Conservation (phyloP, 2,888 invertebrate species). For the Diadegma fenestrale region DNA sequence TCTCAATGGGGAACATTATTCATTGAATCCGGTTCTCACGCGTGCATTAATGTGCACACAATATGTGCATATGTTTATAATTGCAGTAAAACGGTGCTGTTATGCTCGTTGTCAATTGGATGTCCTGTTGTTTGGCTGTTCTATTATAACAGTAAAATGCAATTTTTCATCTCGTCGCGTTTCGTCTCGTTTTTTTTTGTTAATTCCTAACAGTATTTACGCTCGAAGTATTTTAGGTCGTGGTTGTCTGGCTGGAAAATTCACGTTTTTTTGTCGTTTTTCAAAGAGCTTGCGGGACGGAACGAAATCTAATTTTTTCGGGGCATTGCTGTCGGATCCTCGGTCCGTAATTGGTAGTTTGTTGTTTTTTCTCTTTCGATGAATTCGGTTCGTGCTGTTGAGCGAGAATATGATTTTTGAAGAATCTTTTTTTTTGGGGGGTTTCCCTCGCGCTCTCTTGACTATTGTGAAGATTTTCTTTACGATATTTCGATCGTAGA, state of each 20-base stretch:
- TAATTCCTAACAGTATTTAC: neutral
- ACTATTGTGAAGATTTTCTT: neutral
- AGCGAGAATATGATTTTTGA: neutral
- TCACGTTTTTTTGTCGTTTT: neutral
- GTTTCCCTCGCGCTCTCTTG: neutral
- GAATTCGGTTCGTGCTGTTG: neutral
- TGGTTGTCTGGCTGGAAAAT: neutral
- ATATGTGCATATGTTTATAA: slow-evolving; percentile 5
- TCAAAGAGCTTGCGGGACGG: neutral
- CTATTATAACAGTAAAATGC: neutral
- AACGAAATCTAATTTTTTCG: neutral
- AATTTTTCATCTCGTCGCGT: neutral
- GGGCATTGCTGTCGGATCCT: neutral
- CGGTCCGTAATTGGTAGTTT: neutral
- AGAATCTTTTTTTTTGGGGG: neutral
- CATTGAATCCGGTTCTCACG: slow-evolving; percentile 54
- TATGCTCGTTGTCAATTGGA: slow-evolving; percentile 12
- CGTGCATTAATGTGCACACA: slow-evolving; percentile 1
- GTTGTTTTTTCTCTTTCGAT: neutral
- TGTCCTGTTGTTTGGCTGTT: neutral
- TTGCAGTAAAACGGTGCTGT: slow-evolving; percentile 7
- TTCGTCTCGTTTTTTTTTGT: neutral
- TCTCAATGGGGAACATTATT: slow-evolving; percentile 47
- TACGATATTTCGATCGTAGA: slow-evolving; percentile 30
- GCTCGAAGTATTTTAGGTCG: neutral